Evolutionary conservation across 2,797 vertebrate species (phyloP), one percentile per base, ranked within the genome.

Genomic region (Botia kubotai): DNA sequence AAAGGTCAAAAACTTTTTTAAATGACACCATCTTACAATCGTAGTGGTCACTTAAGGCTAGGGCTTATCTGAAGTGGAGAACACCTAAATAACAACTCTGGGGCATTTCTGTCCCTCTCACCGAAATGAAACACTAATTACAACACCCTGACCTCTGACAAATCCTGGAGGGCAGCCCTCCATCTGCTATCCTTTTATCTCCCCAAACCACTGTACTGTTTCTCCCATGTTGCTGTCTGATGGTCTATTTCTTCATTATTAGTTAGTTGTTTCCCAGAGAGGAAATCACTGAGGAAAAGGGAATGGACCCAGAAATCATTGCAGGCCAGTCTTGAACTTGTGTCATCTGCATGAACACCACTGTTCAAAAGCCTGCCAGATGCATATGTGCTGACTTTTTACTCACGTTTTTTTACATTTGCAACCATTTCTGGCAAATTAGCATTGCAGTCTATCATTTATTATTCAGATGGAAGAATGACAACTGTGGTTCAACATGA

Each of bases 111-210:
- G 10, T 50, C 23, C 58, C 36, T 29, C 3, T 48, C 4, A 10
- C 11, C 29, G 10, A 82, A 73, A 67, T 23, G 0, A 55, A 72
- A n/a, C 26, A 63, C 33, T 53, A 26, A 26, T 26, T 26, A 26
- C 23, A 26, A 72, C 57, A 63, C 46, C 68, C 46, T 79, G 48
- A 72, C 60, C 21, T 79, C 52, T 79, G 77, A 65, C 58, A 63
- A 63, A 10, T 29, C 57, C 77, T 63, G 13, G 33, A 71, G 43
- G 50, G 48, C 60, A 52, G 36, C 62, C 23, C 17, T 57, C 48
- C 50, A 11, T 17, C 36, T 10, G 13, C 21, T 79, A 60, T 50
- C 2, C 39, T 55, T 46, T 70, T 5, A 63, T 3, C 33, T 58
- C 23, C 21, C 7, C 6, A 57, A 14, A 16, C 65, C 66, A 11